Conservation (phyloP, 1,140 invertebrate genomes). For the Drosophila bipectinata region DNA sequence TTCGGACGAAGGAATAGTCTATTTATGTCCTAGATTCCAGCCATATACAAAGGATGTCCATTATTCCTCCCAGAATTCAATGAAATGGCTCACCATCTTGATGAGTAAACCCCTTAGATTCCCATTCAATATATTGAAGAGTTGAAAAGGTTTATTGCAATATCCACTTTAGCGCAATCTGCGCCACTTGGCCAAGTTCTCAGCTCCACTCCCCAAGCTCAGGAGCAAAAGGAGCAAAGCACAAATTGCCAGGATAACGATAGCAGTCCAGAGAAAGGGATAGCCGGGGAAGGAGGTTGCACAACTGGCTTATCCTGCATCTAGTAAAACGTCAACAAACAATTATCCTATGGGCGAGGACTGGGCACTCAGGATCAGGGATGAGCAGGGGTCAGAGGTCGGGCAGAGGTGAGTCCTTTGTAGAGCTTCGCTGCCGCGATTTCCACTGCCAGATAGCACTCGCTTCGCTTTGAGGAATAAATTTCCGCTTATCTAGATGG, state of each 20-base stretch:
- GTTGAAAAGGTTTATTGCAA: constrained; percentile 25
- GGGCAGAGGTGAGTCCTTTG: constrained; percentile 27
- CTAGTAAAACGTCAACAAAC: constrained; percentile 58
- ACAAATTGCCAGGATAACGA: constrained; percentile 70
- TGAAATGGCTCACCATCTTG: neutral
- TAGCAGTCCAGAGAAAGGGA: constrained; percentile 59
- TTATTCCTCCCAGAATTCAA: no score
- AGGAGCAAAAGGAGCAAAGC: constrained; percentile 14
- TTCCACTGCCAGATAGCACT: constrained; percentile 47
- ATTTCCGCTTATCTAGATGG: constrained; percentile 53
- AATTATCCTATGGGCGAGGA: constrained; percentile 60
- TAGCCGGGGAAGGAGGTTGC: neutral
- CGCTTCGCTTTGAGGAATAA: constrained; percentile 33
- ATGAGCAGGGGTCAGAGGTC: constrained; percentile 14
- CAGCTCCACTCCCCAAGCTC: constrained; percentile 24
- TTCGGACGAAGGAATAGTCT: no score
- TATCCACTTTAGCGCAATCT: constrained; percentile 26
- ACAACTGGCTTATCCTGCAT: constrained; percentile 51
- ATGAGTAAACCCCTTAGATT: constrained; percentile 10
- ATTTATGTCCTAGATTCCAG: no score
- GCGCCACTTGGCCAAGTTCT: constrained; percentile 43
- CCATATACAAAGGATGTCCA: neutral
- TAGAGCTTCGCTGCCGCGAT: constrained; percentile 35
- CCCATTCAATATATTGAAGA: constrained; percentile 2
- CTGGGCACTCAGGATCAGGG: constrained; percentile 14